Percentiles rank a stretch among this genome's conserved stretches.
Conservation (phyloP, 2,797 vertebrate genomes). For the Philypnodon macrostomus region DNA sequence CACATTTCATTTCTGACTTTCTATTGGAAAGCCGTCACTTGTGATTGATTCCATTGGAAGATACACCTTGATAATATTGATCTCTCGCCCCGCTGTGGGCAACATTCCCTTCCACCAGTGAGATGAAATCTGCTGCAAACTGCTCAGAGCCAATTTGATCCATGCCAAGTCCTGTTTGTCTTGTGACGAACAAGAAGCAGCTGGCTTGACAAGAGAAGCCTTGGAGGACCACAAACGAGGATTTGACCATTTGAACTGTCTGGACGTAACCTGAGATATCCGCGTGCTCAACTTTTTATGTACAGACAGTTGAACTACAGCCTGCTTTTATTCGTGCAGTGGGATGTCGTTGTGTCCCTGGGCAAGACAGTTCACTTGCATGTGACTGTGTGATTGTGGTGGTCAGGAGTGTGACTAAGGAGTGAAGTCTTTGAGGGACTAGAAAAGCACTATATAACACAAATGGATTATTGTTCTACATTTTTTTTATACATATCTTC, state of each 20-base stretch:
- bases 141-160: constrained; percentile 57
- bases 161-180: constrained; percentile 54
- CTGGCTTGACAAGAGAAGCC: constrained; percentile 40
- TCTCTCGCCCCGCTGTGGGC: constrained; percentile 48
- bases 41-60: constrained; percentile 71
- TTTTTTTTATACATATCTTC: too few species aligned
- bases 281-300: constrained; percentile 1
- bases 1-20: constrained; percentile 49
- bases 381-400: too few species aligned
- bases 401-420: too few species aligned
- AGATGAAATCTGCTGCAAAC: constrained; percentile 62
- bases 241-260: background rate
- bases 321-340: too few species aligned
- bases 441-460: too few species aligned
- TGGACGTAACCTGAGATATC: constrained; percentile 7
- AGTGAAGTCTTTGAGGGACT: too few species aligned
- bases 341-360: too few species aligned
- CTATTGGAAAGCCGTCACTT: constrained; percentile 57
- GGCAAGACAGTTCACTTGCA: too few species aligned
- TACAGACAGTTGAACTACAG: background rate
- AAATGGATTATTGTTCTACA: too few species aligned
- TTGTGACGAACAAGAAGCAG: constrained; percentile 43
- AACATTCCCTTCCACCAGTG: constrained; percentile 52
- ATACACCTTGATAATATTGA: constrained; percentile 71
- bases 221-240: constrained; percentile 10